Conservation (phyloP, 2,113 vertebrate genomes). For the Mobula hypostoma region DNA sequence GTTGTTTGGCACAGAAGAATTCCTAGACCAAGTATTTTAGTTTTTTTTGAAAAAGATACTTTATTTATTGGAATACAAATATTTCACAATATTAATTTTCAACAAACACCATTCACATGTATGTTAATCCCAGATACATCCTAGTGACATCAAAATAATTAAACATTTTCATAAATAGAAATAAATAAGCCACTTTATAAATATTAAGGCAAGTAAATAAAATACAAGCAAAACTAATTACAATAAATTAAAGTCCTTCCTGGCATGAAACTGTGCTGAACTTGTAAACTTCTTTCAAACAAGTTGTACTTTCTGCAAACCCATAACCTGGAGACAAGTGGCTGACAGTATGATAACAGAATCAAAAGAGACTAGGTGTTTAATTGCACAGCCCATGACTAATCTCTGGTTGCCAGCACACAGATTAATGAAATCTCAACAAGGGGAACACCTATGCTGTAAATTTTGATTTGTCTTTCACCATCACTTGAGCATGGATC, state of each 20-base stretch:
- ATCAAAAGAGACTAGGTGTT: not conserved
- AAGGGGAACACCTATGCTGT: not conserved
- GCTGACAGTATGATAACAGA: not conserved
- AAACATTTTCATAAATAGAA: not conserved
- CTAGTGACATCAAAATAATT: not conserved
- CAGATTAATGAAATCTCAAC: not conserved
- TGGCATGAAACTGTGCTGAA: not conserved
- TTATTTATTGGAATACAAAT: slow-evolving; percentile 4
- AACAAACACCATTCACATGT: not conserved
- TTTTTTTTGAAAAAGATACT: not conserved
- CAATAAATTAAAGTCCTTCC: not conserved
- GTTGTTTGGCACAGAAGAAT: no score
- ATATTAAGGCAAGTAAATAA: not conserved
- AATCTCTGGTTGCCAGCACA: not conserved
- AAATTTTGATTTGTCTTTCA: not conserved
- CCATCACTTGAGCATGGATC: not conserved
- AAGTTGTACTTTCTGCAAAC: not conserved
- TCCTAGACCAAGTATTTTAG: no score
- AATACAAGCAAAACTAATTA: not conserved
- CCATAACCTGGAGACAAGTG: not conserved
- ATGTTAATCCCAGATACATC: not conserved
- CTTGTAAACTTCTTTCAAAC: not conserved
- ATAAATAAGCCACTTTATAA: not conserved
- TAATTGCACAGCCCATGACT: not conserved
- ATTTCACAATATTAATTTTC: not conserved